Evolutionary conservation across 2,888 invertebrate genomes (phyloP).

Genomic region (Gisinianus flammeolus): DNA sequence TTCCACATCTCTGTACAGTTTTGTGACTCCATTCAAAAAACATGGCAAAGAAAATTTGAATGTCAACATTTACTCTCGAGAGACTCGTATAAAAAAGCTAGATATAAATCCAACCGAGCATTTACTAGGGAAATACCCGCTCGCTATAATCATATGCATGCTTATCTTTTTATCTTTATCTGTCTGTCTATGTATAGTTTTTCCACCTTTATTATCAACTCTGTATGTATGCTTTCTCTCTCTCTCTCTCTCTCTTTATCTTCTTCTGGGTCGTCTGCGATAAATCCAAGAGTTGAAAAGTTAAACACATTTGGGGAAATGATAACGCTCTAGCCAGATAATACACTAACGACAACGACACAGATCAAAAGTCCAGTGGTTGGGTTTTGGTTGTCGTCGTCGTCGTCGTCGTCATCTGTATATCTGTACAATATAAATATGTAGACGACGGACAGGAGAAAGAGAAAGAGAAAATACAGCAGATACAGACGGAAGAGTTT

Average conservation of each 20-base stretch:
- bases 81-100: background rate
- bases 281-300: background rate
- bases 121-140: too few relatives aligned
- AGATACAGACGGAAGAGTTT: too few relatives aligned
- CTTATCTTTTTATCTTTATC: too few relatives aligned
- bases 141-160: too few relatives aligned
- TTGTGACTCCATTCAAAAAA: background rate
- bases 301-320: background rate
- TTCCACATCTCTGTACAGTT: background rate
- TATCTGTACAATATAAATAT: too few relatives aligned
- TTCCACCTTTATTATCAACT: background rate
- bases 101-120: too few relatives aligned
- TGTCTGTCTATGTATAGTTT: background rate
- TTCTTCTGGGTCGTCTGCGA: background rate
- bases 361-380: too few relatives aligned
- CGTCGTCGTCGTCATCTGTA: too few relatives aligned
- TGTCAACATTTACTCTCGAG: background rate
- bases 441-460: too few relatives aligned
- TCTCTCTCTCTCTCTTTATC: background rate
- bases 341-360: background rate
- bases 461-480: too few relatives aligned
- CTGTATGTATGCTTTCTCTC: background rate
- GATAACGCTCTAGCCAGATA: background rate
- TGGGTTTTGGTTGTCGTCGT: too few relatives aligned
- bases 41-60: background rate